phyloP scores from a whole-genome alignment of 2,113 vertebrate species.

The Petroica traversi region DNA sequence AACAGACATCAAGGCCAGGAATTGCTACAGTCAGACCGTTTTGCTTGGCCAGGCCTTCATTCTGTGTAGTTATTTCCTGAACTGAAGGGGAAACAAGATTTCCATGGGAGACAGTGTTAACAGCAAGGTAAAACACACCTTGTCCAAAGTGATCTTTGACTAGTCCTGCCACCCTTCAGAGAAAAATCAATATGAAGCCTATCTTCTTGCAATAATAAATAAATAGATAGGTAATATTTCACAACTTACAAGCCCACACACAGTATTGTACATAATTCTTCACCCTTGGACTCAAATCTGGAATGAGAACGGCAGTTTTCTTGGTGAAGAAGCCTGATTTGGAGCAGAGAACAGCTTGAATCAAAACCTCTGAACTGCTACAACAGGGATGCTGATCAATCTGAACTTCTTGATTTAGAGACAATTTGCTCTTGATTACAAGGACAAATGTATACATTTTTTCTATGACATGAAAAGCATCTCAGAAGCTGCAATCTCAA shows the following conservation, averaged over 20 bases:
- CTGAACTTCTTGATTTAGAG: not conserved
- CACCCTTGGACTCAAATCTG: not conserved
- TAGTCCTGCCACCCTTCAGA: not conserved
- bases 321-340: not conserved
- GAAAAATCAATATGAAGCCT: not conserved
- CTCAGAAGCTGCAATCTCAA: not conserved
- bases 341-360: not conserved
- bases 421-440: not conserved
- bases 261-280: not conserved
- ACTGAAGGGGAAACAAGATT: not conserved
- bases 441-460: not conserved
- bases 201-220: not conserved
- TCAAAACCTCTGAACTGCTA: not conserved
- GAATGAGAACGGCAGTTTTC: not conserved
- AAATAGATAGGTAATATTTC: not conserved
- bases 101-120: not conserved
- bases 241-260: not conserved
- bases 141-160: not conserved
- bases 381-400: not conserved
- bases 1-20: fast-evolving
- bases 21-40: not conserved
- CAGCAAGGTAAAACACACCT: not conserved
- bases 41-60: not conserved
- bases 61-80: not conserved
- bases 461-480: not conserved